phyloP scores from a whole-genome alignment of 2,113 vertebrate species.

The Oceanodroma tethys region DNA sequence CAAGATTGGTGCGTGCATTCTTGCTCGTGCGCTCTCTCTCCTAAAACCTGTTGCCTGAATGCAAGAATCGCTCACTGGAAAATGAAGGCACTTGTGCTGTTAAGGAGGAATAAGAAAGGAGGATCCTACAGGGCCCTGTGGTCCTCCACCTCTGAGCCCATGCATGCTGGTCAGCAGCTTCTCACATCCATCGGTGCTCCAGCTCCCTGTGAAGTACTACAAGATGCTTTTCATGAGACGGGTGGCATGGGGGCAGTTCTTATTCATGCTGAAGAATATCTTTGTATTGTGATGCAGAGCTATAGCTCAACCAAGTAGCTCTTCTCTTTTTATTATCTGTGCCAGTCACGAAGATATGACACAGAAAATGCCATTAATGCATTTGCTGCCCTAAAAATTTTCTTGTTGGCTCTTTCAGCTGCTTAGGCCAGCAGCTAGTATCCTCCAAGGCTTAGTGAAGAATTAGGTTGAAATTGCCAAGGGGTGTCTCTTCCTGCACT shows the following conservation, averaged over 20 bases:
- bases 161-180: background rate
- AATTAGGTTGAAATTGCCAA: constrained; percentile 17
- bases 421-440: background rate
- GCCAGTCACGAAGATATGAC: background rate
- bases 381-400: background rate
- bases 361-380: background rate
- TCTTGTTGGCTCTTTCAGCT: background rate
- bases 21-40: background rate
- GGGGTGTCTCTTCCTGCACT: background rate
- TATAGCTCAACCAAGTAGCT: background rate
- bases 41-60: background rate
- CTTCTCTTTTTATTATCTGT: background rate
- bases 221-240: background rate
- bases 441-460: background rate
- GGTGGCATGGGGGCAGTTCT: background rate
- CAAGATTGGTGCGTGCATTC: background rate
- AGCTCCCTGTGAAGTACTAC: background rate
- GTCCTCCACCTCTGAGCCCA: background rate
- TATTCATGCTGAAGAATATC: background rate
- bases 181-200: rapidly evolving
- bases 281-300: background rate
- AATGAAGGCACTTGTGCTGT: background rate
- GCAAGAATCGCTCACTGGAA: background rate
- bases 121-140: background rate
- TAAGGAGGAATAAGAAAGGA: background rate